Base-by-base conservation (phyloP, 2,113 vertebrate species). In the Onychostoma macrolepis region DNA sequence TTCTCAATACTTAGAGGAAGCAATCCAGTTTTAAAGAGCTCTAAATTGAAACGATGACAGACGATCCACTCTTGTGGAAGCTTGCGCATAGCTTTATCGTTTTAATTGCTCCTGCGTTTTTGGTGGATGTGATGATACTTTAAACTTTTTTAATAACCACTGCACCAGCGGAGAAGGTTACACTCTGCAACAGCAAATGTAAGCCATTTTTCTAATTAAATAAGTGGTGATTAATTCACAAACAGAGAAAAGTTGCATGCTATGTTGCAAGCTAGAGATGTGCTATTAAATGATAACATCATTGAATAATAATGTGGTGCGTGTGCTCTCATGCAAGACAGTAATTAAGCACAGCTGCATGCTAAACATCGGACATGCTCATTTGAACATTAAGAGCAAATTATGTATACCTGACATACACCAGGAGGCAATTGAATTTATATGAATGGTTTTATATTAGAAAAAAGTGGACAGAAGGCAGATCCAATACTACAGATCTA, bases 91-190 rank as follows among this genome's bases (percentile, higher is more conserved):
- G 38, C 75, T 74, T 84, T 71, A 24, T 75, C 12, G 48, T 26
- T 84, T 83, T 86, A 84, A 88, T 83, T 88, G 72, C 87, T 45
- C 19, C 17, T 63, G 15, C n/a, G 5, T 58, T 84, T 88, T 38
- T 10, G 48, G 0, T 1, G 19, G 43, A 50, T 79, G 21, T 13
- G 33, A 24, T 69, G 63, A 43, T 11, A 78, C 56, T 69, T 50
- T 19, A 38, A 45, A 13, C 43, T 21, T 43, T 58, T 82, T 77
- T 69, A 56, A 56, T 69, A 12, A 58, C 67, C 41, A 36, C 76
- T 24, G 53, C 56, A 53, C 84, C 1, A 21, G 33, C 4, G 7
- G 71, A 83, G 65, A n/a, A 26, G 17, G 12, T 28, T 61, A 24
- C 9, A 41, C 28, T 26, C 12, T 36, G 26, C 56, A 30, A 26